These are phyloP conservation scores for Poeciliopsis retropinna DNA, from an alignment of 2,113 vertebrate species.

Conservation along the genomic window DNA sequence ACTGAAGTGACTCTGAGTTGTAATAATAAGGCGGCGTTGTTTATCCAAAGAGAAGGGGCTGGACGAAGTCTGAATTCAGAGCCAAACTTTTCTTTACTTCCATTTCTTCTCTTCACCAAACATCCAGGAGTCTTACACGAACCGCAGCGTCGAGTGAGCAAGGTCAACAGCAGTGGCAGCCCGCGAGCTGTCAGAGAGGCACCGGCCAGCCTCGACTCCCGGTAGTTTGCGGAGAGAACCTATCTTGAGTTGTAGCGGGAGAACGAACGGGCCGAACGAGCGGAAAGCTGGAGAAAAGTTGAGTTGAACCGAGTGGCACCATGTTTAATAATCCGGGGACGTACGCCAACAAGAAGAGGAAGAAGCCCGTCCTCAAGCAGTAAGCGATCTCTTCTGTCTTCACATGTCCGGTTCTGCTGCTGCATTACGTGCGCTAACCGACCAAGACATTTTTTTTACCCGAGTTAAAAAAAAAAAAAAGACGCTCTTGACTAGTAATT, in stretches of 20 bases:
- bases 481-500: background rate
- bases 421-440: background rate
- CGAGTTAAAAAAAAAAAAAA: too few species aligned
- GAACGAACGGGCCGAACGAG: background rate
- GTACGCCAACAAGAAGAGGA: slow-evolving; percentile 82
- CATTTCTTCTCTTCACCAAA: slow-evolving; percentile 11
- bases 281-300: background rate
- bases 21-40: slow-evolving; percentile 43
- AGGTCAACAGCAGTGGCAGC: slow-evolving; percentile 46
- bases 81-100: slow-evolving; percentile 23
- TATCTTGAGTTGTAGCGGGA: background rate
- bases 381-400: slow-evolving; percentile 48
- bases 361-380: slow-evolving; percentile 82
- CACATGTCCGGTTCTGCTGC: background rate
- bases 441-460: background rate
- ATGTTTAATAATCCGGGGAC: slow-evolving; percentile 74
- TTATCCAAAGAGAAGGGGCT: slow-evolving; percentile 45
- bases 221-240: background rate
- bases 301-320: slow-evolving; percentile 29
- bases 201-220: background rate
- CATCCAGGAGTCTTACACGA: background rate
- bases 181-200: background rate
- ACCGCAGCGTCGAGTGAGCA: slow-evolving; percentile 20
- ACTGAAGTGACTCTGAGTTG: slow-evolving; percentile 31
- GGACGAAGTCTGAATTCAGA: slow-evolving; percentile 12